Conservation (phyloP, 2,888 invertebrate species). For the Myopa tessellatipennis region DNA sequence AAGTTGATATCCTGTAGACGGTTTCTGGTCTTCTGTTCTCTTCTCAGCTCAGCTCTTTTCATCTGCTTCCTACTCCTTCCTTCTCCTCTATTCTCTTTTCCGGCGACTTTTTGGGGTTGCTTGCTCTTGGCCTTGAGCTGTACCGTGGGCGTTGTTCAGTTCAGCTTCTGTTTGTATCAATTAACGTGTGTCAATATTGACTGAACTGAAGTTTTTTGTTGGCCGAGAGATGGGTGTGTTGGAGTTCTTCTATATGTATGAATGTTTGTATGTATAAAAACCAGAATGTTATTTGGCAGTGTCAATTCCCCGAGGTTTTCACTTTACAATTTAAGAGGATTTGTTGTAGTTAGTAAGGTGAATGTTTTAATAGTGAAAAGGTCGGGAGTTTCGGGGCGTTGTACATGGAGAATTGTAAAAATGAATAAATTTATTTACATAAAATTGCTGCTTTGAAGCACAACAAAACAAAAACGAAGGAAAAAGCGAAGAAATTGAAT, state of each 20-base stretch:
- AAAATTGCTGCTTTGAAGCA: no score
- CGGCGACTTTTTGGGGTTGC: background rate
- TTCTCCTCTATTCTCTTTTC: background rate
- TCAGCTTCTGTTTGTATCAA: constrained; percentile 51
- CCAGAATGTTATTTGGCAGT: constrained; percentile 13
- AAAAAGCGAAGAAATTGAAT: background rate
- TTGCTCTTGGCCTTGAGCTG: constrained; percentile 23
- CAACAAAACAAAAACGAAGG: background rate
- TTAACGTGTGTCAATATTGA: constrained; percentile 62
- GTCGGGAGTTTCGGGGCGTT: no score
- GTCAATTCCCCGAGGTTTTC: constrained; percentile 32
- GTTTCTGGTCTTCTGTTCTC: background rate
- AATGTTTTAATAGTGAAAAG: background rate
- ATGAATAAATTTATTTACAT: no score
- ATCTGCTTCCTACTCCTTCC: background rate
- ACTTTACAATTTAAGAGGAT: constrained; percentile 33
- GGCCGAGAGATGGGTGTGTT: constrained; percentile 24
- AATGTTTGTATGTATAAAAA: background rate
- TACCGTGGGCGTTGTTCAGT: constrained; percentile 36
- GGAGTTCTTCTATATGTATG: background rate
- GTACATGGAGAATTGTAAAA: no score
- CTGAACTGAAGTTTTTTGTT: constrained; percentile 43
- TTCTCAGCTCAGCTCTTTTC: background rate
- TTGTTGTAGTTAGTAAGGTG: background rate
- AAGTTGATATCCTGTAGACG: constrained; percentile 16